Conservation (phyloP, 2,797 vertebrate species). For the Mus caroli region DNA sequence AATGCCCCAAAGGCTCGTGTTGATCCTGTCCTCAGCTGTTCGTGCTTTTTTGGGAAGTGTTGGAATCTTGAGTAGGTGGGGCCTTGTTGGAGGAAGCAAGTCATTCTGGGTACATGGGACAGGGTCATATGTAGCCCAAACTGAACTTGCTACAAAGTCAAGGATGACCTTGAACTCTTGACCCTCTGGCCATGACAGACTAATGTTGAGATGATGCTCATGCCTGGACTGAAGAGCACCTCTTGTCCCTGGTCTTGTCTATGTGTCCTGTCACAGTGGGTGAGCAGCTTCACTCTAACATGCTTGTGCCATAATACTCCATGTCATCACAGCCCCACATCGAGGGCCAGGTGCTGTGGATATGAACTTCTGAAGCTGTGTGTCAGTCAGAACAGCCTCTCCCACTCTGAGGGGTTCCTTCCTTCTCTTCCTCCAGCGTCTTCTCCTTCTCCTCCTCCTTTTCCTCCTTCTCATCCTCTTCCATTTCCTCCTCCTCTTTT, state of each 20-base stretch:
- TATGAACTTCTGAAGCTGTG: not conserved
- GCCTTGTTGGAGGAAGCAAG: not conserved
- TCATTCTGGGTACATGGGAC: not conserved
- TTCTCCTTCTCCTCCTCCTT: not conserved
- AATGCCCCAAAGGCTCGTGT: not conserved
- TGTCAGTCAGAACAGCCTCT: not conserved
- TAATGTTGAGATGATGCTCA: not conserved
- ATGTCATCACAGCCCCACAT: not conserved
- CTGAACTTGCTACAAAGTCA: not conserved
- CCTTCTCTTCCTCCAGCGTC: not conserved
- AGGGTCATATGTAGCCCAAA: not conserved
- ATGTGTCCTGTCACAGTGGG: not conserved
- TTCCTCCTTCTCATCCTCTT: not conserved
- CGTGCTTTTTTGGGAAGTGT: not conserved
- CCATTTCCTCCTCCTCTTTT: not conserved
- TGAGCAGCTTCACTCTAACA: not conserved
- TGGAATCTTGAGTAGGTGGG: not conserved
- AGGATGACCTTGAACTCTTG: not conserved
- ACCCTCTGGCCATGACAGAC: not conserved
- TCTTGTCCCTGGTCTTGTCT: not conserved
- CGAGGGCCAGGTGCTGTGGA: not conserved
- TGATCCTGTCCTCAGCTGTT: not conserved
- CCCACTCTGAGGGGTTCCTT: not conserved
- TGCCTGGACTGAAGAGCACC: not conserved
- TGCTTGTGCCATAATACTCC: not conserved